Conservation (phyloP, 2,113 vertebrate species). For the Aleadryas rufinucha region DNA sequence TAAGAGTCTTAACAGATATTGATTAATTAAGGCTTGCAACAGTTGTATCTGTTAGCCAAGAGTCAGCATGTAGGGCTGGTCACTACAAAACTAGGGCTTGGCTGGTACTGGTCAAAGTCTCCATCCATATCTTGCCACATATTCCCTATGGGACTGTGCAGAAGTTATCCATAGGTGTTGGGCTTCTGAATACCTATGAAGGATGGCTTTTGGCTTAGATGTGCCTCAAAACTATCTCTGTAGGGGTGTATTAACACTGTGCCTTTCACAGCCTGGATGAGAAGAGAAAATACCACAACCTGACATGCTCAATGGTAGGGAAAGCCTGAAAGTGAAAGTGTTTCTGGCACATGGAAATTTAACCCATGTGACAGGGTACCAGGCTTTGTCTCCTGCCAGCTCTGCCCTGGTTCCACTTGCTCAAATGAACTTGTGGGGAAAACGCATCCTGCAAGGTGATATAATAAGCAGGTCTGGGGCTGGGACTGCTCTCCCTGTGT, state of each 20-base stretch:
- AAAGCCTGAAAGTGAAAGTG: background rate
- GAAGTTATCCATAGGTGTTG: background rate
- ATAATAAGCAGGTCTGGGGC: background rate
- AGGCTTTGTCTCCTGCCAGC: background rate
- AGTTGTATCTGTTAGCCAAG: background rate
- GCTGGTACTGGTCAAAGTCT: background rate
- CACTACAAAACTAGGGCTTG: background rate
- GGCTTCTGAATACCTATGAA: background rate
- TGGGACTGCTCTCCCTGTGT: background rate
- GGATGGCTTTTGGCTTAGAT: background rate
- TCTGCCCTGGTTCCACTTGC: background rate
- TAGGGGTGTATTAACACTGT: background rate
- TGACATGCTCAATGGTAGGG: background rate
- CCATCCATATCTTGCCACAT: rapidly evolving
- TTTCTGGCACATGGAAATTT: background rate
- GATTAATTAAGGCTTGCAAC: background rate
- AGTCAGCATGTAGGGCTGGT: background rate
- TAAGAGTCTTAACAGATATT: background rate
- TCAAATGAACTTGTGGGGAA: background rate
- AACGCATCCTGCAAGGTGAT: background rate
- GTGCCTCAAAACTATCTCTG: background rate
- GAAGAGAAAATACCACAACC: background rate
- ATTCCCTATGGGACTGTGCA: background rate
- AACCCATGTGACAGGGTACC: rapidly evolving
- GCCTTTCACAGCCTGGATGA: background rate